Evolutionary conservation across 2,888 invertebrate genomes (phyloP).

Genomic region (Zaprionus lineosus): DNA sequence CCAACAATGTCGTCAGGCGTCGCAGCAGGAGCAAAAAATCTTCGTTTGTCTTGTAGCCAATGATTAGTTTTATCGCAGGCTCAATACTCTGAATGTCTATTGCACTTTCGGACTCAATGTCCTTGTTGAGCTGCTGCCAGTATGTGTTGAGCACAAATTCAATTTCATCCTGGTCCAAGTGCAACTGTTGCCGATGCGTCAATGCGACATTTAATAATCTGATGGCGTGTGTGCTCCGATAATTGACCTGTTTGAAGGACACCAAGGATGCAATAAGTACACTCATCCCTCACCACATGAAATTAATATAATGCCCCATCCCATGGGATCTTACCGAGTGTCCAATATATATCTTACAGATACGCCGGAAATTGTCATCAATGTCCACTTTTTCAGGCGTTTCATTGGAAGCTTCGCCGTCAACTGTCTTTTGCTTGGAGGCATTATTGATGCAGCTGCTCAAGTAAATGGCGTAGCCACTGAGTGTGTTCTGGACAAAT

Average conservation of each 20-base stretch:
- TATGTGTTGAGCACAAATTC: conserved; percentile 79
- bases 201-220: conserved; percentile 76
- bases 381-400: conserved; percentile 14
- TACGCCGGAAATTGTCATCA: conserved; percentile 77
- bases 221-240: conserved; percentile 75
- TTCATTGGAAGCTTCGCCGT: neutral
- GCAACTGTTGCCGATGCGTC: conserved; percentile 67
- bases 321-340: conserved; percentile 81
- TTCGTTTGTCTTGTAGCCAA: conserved; percentile 79
- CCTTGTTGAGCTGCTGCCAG: conserved; percentile 78
- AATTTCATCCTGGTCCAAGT: conserved; percentile 81
- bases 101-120: conserved; percentile 47
- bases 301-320: too few species aligned
- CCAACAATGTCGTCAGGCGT: conserved; percentile 51
- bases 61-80: conserved; percentile 74
- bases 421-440: conserved; percentile 16
- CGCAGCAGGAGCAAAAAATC: conserved; percentile 78
- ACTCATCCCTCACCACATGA: too few species aligned
- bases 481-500: conserved; percentile 72
- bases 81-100: conserved; percentile 60
- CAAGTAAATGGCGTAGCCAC: conserved; percentile 59
- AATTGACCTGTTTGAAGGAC: conserved; percentile 80
- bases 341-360: conserved; percentile 81
- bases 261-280: too few species aligned
- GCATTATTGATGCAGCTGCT: conserved; percentile 52